Evolutionary conservation across 1,140 invertebrate genomes (phyloP).

Genomic region (Sipha flava): DNA sequence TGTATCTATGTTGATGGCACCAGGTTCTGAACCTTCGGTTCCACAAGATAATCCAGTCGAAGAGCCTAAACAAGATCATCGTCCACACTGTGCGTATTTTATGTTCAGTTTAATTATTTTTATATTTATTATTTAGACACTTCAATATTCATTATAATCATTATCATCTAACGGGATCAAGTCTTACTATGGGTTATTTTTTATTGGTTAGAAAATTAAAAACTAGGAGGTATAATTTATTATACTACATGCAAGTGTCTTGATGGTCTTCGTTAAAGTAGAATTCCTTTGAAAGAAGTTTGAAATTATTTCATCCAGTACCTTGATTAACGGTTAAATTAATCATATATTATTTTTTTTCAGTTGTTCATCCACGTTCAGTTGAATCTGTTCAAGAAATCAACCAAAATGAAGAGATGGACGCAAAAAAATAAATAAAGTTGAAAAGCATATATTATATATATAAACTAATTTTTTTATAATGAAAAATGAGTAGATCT

Average conservation of each 20-base stretch:
- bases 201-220: too few species aligned
- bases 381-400: background rate
- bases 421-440: background rate
- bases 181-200: too few species aligned
- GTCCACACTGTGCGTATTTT: conserved; percentile 40
- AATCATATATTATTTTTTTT: background rate
- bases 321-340: background rate
- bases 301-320: too few species aligned
- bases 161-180: too few species aligned
- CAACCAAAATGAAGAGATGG: background rate
- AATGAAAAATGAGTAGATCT: background rate
- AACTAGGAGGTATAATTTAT: too few species aligned
- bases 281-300: too few species aligned
- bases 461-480: too few species aligned
- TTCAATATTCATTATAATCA: too few species aligned
- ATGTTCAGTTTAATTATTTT: background rate
- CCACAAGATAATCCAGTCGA: conserved; percentile 2
- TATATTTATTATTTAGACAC: background rate
- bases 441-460: background rate
- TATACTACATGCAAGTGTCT: too few species aligned
- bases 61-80: conserved; percentile 28
- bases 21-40: background rate
- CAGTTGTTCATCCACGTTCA: conserved; percentile 20
- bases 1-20: background rate
- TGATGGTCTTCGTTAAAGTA: too few species aligned